Conservation (phyloP, 2,888 invertebrate genomes). For the Drosophila dives region DNA sequence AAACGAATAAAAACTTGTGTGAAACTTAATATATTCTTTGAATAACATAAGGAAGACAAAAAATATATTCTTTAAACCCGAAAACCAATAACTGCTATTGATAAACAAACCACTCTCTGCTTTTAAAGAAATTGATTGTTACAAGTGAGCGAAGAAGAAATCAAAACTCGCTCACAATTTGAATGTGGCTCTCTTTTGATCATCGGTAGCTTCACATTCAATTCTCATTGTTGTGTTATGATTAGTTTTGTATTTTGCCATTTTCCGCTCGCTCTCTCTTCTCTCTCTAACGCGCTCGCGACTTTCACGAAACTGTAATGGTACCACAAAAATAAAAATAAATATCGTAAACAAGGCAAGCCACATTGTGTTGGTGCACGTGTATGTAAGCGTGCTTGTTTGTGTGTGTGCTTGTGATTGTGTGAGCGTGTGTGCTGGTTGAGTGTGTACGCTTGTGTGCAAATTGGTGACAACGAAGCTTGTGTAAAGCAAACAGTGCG, state of each 20-base stretch:
- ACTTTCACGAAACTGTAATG: slow-evolving; percentile 73
- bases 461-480: slow-evolving; percentile 55
- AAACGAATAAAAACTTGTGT: slow-evolving; percentile 8
- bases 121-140: slow-evolving; percentile 11
- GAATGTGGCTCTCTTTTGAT: slow-evolving; percentile 35
- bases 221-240: slow-evolving; percentile 59
- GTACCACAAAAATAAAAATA: slow-evolving; percentile 51
- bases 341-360: slow-evolving; percentile 65
- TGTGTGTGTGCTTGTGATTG: slow-evolving; percentile 15
- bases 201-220: slow-evolving; percentile 31
- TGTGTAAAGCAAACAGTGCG: slow-evolving; percentile 43
- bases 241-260: slow-evolving; percentile 58
- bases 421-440: slow-evolving; percentile 13
- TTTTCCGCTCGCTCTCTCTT: slow-evolving; percentile 40
- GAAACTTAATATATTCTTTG: slow-evolving; percentile 4
- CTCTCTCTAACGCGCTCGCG: slow-evolving; percentile 45
- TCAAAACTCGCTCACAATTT: slow-evolving; percentile 18
- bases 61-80: not conserved
- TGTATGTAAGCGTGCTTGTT: slow-evolving; percentile 22
- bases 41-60: too few relatives aligned
- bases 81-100: not conserved
- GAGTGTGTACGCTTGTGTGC: slow-evolving; percentile 19
- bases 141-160: slow-evolving; percentile 21
- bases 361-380: slow-evolving; percentile 43
- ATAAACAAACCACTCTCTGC: not conserved